Base-by-base conservation (phyloP, 2,797 vertebrate genomes). In the Poeciliopsis gracilis region DNA sequence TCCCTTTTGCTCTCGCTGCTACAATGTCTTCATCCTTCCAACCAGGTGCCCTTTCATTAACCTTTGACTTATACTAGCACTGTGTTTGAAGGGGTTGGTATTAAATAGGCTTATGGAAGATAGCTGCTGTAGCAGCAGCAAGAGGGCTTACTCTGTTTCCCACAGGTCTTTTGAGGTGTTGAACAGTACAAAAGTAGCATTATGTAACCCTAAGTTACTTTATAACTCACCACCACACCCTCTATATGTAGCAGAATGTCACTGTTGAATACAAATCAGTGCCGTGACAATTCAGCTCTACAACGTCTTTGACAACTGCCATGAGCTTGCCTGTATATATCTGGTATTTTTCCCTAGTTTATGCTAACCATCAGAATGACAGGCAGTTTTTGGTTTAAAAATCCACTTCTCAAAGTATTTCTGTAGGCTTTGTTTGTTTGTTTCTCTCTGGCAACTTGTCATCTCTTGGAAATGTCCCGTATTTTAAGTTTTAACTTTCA, bases 31-130 rank as follows among this genome's bases (percentile, higher is more conserved):
- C 95, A 95, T 96, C 92, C 92, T 94, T 91, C 89, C 90, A 95
- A 95, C 91, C 92, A 93, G 91, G 93, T 93, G 94, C 92, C 95
- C 95, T 95, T 94, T 96, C 93, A 94, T 95, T 96, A 95, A 96
- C 95, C 96, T 96, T 95, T 96, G 95, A 96, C 95, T 95, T 74
- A 70, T 79, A 82, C 90, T 91, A 88, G 92, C 93, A 94, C 93
- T 82, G 90, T 91, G 92, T 95, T 95, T 95, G 95, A 96, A 95
- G 95, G 93, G 87, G 88, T 85, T 89, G 90, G 93, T 88, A 93
- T 95, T 95, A 95, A 93, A 93, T 88, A 78, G 92, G 94, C 93
- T 95, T 95, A 95, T 93, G 87, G 84, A 70, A 91, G 93, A 94
- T 94, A 85, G 90, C 88, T 91, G 91, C 87, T 79, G 84, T 86